Conservation (phyloP, 2,888 invertebrate genomes). For the Brenthis hecate region DNA sequence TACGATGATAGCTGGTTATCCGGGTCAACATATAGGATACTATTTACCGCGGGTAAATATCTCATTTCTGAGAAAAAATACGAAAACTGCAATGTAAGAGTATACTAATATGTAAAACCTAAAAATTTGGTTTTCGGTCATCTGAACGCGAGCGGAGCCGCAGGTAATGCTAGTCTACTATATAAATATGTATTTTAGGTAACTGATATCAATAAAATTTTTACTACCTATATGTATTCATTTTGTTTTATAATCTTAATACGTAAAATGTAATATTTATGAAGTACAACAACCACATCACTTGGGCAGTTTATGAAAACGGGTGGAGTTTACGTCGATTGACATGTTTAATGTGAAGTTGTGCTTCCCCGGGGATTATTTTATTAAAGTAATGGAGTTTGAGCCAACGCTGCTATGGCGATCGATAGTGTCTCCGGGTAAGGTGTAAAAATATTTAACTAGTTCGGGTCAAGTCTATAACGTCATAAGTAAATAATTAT, state of each 20-base stretch:
- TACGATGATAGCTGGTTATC: too few relatives aligned
- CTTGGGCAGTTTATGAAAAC: constrained; percentile 16
- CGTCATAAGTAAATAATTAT: constrained; percentile 12
- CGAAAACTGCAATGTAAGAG: too few relatives aligned
- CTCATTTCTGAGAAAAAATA: too few relatives aligned
- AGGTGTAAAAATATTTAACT: constrained; percentile 52
- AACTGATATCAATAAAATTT: not conserved
- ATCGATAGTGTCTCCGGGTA: constrained; percentile 46
- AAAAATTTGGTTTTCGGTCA: too few relatives aligned
- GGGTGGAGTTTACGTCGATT: constrained; percentile 22
- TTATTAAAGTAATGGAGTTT: constrained; percentile 57
- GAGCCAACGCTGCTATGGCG: constrained; percentile 43
- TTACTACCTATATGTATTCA: not conserved
- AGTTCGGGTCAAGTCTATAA: constrained; percentile 32
- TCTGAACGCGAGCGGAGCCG: too few relatives aligned
- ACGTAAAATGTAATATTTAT: not conserved
- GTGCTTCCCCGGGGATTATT: constrained; percentile 44
- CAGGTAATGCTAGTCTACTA: too few relatives aligned
- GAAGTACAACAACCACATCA: not conserved
- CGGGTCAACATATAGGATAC: too few relatives aligned
- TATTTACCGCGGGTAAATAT: too few relatives aligned
- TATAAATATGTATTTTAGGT: too few relatives aligned
- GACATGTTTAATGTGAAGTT: constrained; percentile 28
- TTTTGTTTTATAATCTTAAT: not conserved
- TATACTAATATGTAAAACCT: too few relatives aligned